Evolutionary conservation across 2,797 vertebrate species (phyloP), one percentile per base, ranked within the genome.

Genomic region (Sphenopsis melanotis): DNA sequence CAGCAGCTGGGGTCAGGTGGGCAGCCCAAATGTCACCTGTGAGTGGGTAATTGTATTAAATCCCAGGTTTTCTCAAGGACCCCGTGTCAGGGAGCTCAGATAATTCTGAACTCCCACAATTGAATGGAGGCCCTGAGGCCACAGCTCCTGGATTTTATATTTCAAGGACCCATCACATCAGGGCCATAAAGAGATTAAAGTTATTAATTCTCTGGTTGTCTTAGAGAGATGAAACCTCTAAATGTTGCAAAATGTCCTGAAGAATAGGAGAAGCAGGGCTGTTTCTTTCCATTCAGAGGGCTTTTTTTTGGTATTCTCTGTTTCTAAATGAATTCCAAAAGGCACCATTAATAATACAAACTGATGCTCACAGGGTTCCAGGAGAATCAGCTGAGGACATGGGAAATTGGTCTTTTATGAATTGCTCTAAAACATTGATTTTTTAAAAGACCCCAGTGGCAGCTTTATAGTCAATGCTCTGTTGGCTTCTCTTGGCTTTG

Each of bases 261-360:
- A 80, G 78, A 87, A 49, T 7, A 69, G 66, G 50, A 88, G 74
- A 88, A 89, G 47, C 56, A 66, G 55, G 32, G 59, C 59, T 52
- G 6, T 81, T 75, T 83, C 42, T 41, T 74, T 30, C 42, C 1
- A 0, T 76, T 84, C 80, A 37, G 20, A 75, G 55, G 34, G 26
- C 4, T 26, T 79, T 71, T 30, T 83, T 87, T 66, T 49, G 2
- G 7, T 82, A 37, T 18, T 69, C 47, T 82, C 59, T 90, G 27
- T 17, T 91, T 42, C 83, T 60, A 76, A 91, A 82, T 52, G 29
- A 78, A 82, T 78, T 84, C 81, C 55, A 74, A 60, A 89, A 77
- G 77, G 77, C 65, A 76, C 34, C 41, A 36, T 55, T 65, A 65
- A 74, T 30, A 82, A 46, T 79, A 52, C 49, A 71, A 65, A 30